Conservation (phyloP, 1,140 invertebrate species). For the Drosophila serrata region DNA sequence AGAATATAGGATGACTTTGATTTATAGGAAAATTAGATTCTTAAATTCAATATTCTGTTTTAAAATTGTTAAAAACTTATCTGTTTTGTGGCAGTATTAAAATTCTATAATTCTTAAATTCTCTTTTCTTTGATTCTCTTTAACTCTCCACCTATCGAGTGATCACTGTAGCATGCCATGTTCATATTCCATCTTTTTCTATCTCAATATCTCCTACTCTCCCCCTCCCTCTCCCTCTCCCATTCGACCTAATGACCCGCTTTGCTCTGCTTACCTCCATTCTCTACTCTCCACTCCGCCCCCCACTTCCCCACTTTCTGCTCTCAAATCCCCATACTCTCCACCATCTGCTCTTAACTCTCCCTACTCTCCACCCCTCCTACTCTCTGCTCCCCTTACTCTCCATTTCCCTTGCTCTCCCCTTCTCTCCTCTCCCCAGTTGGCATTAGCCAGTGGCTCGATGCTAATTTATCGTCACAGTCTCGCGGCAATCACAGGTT, state of each 20-base stretch:
- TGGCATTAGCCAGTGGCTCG: constrained; percentile 42
- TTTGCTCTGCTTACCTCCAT: constrained; percentile 47
- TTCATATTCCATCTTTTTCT: constrained; percentile 5
- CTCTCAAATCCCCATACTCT: background rate
- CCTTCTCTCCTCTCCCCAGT: background rate
- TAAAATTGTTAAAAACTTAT: background rate
- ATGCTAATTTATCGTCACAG: constrained; percentile 79
- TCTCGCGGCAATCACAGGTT: constrained; percentile 69
- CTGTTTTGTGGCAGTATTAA: background rate
- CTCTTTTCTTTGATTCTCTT: background rate
- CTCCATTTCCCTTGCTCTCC: background rate
- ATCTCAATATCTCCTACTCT: constrained; percentile 1
- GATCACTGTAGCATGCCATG: constrained; percentile 23
- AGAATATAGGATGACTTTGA: background rate
- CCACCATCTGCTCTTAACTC: background rate
- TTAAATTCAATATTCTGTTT: background rate
- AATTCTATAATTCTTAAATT: too few species aligned
- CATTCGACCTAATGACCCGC: constrained; percentile 71
- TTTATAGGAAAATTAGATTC: accelerated
- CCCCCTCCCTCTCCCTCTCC: background rate
- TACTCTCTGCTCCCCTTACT: background rate
- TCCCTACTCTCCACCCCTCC: background rate
- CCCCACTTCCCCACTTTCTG: background rate
- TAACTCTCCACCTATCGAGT: background rate
- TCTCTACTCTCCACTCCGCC: background rate